Conservation (phyloP, 1,140 invertebrate genomes). For the Helicoverpa armigera region DNA sequence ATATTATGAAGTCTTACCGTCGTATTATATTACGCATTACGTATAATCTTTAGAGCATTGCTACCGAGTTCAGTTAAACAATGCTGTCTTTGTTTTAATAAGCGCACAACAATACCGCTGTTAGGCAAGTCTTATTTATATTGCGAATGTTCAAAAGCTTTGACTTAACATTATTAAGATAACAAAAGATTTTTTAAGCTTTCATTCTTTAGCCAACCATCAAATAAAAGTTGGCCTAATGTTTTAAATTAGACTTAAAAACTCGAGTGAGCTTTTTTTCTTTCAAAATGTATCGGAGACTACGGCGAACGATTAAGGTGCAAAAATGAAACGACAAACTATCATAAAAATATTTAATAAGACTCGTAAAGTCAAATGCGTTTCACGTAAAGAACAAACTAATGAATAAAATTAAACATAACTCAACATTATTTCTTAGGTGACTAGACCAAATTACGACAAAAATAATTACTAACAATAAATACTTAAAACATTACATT, state of each 20-base stretch:
- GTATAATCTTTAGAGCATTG: not conserved
- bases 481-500: constrained; percentile 12
- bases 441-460: constrained; percentile 16
- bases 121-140: not conserved
- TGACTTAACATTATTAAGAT: not conserved
- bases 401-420: constrained; percentile 34
- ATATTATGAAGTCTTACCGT: not conserved
- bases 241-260: too few species aligned
- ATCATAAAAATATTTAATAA: not conserved
- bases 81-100: not conserved
- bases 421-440: constrained; percentile 24
- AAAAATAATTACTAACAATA: constrained; percentile 24
- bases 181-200: constrained; percentile 11
- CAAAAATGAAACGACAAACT: not conserved
- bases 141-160: not conserved
- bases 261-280: too few species aligned
- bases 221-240: too few species aligned
- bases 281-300: not conserved
- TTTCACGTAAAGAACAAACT: constrained; percentile 16
- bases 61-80: not conserved
- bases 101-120: not conserved
- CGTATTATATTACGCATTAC: not conserved
- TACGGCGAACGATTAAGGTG: not conserved
- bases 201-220: too few species aligned
- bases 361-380: constrained; percentile 2